Evolutionary conservation across 2,888 invertebrate genomes (phyloP).

Genomic region (Conchocele bisecta): DNA sequence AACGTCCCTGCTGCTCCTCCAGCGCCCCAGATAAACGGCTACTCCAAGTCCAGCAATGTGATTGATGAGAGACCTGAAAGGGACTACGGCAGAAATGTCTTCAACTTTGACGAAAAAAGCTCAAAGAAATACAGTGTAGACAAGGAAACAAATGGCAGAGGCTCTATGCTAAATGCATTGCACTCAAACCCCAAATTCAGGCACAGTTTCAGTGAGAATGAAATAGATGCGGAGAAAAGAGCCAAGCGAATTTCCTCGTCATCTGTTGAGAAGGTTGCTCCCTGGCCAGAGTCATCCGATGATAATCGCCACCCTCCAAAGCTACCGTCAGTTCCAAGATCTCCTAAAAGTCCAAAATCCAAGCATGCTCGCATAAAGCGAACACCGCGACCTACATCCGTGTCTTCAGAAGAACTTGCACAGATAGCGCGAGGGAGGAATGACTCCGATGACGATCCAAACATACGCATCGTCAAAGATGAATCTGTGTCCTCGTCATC

Average conservation of each 20-base stretch:
- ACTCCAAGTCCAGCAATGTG: conserved; percentile 2
- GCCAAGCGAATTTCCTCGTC: conserved; percentile 65
- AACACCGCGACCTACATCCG: conserved; percentile 65
- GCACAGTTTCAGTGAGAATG: conserved; percentile 64
- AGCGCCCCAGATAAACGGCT: not conserved
- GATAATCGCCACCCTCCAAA: conserved; percentile 50
- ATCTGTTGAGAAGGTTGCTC: conserved; percentile 54
- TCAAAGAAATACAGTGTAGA: conserved; percentile 21
- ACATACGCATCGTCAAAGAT: conserved; percentile 36
- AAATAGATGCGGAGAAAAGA: conserved; percentile 72
- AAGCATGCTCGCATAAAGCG: conserved; percentile 68
- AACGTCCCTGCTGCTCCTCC: not conserved
- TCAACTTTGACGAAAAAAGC: not conserved
- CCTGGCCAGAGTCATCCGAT: conserved; percentile 48
- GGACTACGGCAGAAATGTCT: not conserved
- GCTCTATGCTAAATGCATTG: conserved; percentile 66
- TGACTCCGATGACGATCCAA: conserved; percentile 32
- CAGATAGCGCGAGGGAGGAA: conserved; percentile 41
- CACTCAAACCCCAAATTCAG: conserved; percentile 69
- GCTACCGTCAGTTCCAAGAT: conserved; percentile 61
- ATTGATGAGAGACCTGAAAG: conserved; percentile 3
- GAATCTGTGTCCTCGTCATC: conserved; percentile 55
- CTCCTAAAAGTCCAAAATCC: conserved; percentile 43
- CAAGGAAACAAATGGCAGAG: conserved; percentile 45
- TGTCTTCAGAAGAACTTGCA: conserved; percentile 65